These are phyloP conservation scores for Manis crassicaudata DNA, from an alignment of 2,797 vertebrate genomes.

Conservation along the genomic window DNA sequence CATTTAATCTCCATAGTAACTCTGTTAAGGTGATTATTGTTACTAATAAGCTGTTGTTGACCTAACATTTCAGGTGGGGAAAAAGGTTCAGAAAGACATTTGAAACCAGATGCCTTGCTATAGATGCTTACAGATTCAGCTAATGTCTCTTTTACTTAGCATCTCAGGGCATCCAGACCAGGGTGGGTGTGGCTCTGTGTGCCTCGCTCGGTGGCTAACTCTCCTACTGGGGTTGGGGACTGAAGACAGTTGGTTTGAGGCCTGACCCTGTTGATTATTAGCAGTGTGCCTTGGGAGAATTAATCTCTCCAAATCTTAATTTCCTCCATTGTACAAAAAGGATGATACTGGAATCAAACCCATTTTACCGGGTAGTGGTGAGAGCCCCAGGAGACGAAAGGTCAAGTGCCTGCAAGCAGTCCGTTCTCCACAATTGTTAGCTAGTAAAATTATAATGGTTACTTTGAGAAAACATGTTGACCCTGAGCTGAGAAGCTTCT, in stretches of 20 bases:
- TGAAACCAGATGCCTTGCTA: background rate
- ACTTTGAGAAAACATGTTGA: background rate
- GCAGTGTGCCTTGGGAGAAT: background rate
- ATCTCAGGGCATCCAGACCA: no score
- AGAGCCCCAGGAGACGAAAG: background rate
- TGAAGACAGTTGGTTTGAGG: background rate
- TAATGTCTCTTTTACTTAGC: background rate
- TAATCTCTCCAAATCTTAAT: background rate
- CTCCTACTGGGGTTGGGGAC: background rate
- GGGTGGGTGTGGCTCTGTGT: background rate
- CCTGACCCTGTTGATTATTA: background rate
- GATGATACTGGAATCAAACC: background rate
- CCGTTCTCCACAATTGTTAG: no score
- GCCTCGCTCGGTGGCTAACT: background rate
- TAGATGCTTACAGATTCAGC: background rate
- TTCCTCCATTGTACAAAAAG: background rate
- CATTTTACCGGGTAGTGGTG: background rate
- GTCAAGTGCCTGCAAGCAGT: fast-evolving
- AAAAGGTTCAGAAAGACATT: background rate
- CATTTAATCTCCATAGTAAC: background rate
- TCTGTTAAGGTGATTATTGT: background rate
- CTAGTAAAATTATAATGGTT: fast-evolving
- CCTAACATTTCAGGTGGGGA: background rate
- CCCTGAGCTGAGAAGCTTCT: background rate
- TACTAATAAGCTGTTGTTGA: background rate